Base-by-base conservation (phyloP, 2,888 invertebrate species). In the Rhabditophanes sp. region DNA sequence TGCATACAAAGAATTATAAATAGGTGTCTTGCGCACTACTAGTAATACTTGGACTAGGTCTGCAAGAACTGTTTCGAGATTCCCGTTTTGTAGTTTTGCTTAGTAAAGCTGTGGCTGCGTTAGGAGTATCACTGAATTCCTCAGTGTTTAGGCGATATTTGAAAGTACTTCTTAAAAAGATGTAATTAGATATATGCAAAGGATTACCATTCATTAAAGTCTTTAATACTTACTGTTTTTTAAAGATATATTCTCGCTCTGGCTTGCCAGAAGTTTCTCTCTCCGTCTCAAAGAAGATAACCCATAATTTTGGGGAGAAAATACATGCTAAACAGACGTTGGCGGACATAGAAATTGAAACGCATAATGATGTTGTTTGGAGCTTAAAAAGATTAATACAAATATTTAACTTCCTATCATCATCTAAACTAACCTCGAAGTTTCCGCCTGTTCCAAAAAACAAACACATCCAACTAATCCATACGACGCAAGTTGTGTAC, bases 401-500 rank as follows among this genome's bases (percentile, higher is more conserved):
- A 25, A 11, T 12, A 9, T n/a, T 25, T 8, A 28, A 29, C 9
- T 7, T 26, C 30, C 19, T 17, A 5, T 12, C 8, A 12, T 12
- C 8, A 8, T 27, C 23, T 9, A 25, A 19, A 11, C 68, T 66
- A 65, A 78, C 80, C 74, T 77, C 76, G 57, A 78, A 79, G 43
- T 79, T 77, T 62, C 77, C 77, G 50, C 77, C 75, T 6, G 79
- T 78, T 29, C 79, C 78, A 53, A 79, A 79, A 64, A 79, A 80
- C 48, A 80, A 79, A 9, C 79, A 78, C 25, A 80, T 73, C 66
- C 79, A 80, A 24, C 77, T 77, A 25, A 80, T 69, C 79, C 80
- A 80, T 14, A 80, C 76, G 36, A 80, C 78, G 22, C 46, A 46
- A 2, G 46, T 44, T 1, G 78, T 77, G 61, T 79, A 80, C 79